These are phyloP conservation scores for Cryptophagus acutangulus DNA, from an alignment of 2,888 invertebrate species.

Conservation along the genomic window DNA sequence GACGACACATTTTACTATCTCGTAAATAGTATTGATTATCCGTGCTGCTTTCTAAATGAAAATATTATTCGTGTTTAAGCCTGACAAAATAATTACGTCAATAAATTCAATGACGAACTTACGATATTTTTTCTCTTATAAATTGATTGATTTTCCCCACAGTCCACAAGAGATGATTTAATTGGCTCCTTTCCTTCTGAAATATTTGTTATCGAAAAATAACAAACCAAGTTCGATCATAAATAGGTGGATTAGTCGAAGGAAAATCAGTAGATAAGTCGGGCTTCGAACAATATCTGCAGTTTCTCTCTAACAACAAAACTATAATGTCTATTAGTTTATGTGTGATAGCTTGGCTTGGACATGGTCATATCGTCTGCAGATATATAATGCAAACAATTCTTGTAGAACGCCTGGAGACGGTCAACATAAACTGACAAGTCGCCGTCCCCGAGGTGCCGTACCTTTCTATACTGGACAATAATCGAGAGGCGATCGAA, in stretches of 20 bases:
- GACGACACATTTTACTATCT: no score
- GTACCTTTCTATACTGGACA: conserved; percentile 6
- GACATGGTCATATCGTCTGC: conserved; percentile 23
- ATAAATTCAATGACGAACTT: no score
- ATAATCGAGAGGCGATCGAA: conserved; percentile 8
- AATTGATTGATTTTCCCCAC: no score
- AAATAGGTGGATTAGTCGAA: background rate
- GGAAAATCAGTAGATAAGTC: background rate
- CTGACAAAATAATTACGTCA: no score
- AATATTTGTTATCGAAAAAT: no score
- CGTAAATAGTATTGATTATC: no score
- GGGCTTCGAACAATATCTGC: conserved; percentile 18
- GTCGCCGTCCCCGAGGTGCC: conserved; percentile 5
- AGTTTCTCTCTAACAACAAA: conserved; percentile 24
- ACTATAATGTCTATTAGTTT: conserved; percentile 29
- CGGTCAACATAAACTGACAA: conserved; percentile 22
- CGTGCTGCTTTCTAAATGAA: no score
- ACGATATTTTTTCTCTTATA: no score
- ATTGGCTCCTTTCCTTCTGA: no score
- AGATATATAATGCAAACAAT: conserved; percentile 34
- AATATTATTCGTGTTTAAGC: no score
- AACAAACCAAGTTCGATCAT: no score
- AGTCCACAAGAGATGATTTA: no score
- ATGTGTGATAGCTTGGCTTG: conserved; percentile 27
- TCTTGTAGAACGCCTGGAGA: conserved; percentile 28